phyloP scores from a whole-genome alignment of 2,797 vertebrate species.

The Rhinophrynus dorsalis region DNA sequence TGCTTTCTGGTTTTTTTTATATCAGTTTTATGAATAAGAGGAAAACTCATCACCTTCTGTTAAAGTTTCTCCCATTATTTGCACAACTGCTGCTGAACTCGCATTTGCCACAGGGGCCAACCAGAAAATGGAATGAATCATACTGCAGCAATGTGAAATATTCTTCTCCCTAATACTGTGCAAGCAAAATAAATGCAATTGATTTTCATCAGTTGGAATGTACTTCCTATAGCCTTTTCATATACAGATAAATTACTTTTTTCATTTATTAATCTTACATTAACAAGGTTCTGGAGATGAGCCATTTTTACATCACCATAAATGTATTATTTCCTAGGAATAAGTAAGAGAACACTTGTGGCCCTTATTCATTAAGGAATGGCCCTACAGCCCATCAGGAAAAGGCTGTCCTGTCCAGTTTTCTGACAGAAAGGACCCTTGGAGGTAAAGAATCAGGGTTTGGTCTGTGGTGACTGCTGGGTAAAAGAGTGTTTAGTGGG shows the following conservation, averaged over 20 bases:
- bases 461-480: no score
- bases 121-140: slow-evolving; percentile 26
- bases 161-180: slow-evolving; percentile 21
- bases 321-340: neutral
- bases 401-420: no score
- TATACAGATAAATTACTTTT: neutral
- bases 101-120: slow-evolving; percentile 4
- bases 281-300: neutral
- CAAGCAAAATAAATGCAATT: slow-evolving; percentile 31
- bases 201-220: slow-evolving; percentile 29
- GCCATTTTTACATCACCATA: no score
- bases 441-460: no score
- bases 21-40: no score
- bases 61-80: slow-evolving; percentile 19
- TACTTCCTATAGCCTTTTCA: slow-evolving; percentile 1
- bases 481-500: no score
- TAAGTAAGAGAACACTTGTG: neutral
- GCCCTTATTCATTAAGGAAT: neutral
- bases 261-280: neutral
- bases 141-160: slow-evolving; percentile 1
- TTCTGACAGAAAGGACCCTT: no score
- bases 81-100: slow-evolving; percentile 13
- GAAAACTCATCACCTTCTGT: neutral
- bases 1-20: no score
- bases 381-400: no score